Evolutionary conservation across 1,140 invertebrate species (phyloP).

Genomic region (Kradibia gibbosae): DNA sequence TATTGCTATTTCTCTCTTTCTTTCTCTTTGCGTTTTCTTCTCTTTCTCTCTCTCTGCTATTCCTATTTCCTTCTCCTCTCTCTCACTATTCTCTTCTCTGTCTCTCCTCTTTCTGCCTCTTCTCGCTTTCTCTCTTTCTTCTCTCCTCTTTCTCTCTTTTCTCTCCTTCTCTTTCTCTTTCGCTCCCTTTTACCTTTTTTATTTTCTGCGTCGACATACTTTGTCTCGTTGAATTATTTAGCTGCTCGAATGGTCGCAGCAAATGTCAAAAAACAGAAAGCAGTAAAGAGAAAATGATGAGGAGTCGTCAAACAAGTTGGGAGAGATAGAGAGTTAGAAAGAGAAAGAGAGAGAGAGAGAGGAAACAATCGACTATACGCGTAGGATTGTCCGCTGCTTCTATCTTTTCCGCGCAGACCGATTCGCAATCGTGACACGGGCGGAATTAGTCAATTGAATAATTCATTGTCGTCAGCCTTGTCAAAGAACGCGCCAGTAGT

Average conservation of each 20-base stretch:
- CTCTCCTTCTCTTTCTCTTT: too few relatives aligned
- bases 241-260: constrained; percentile 48
- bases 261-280: constrained; percentile 39
- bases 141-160: too few relatives aligned
- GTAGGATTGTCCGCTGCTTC: not conserved
- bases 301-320: not conserved
- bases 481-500: constrained; percentile 64
- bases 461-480: constrained; percentile 69
- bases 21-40: too few relatives aligned
- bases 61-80: not conserved
- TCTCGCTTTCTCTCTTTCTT: not conserved
- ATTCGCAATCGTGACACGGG: constrained; percentile 68
- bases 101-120: not conserved
- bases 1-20: too few relatives aligned
- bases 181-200: too few relatives aligned
- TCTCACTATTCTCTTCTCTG: not conserved
- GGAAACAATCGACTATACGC: not conserved
- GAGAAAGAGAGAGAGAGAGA: not conserved
- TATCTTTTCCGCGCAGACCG: constrained; percentile 36
- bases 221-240: constrained; percentile 51
- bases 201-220: too few relatives aligned
- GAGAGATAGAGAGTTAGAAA: not conserved
- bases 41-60: too few relatives aligned
- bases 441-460: constrained; percentile 69
- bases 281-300: not conserved